A percentile compares a stretch with the other conserved stretches of the same genome.
phyloP scores from a whole-genome alignment of 2,113 vertebrate genomes.

The Marmota monax region DNA sequence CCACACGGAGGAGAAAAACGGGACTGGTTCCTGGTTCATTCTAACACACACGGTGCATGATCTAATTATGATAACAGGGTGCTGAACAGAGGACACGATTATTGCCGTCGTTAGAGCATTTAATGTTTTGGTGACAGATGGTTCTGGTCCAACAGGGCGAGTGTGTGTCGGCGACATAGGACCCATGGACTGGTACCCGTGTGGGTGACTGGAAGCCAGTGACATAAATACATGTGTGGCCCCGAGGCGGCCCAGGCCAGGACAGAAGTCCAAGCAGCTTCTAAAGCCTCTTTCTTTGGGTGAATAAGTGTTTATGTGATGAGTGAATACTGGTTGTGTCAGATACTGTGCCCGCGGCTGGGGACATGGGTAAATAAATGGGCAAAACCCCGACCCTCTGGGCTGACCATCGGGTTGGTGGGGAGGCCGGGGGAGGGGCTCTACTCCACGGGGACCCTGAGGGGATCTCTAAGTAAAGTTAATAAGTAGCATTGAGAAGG shows the following conservation, averaged over 20 bases:
- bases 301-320: not conserved
- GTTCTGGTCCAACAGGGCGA: too few species aligned
- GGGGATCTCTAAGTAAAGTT: not conserved
- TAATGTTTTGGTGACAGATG: not conserved
- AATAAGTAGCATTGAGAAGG: not conserved
- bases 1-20: not conserved
- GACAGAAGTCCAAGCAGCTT: not conserved
- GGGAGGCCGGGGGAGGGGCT: not conserved
- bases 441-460: too few species aligned
- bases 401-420: not conserved
- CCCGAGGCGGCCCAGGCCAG: not conserved
- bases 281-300: not conserved
- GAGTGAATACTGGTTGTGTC: not conserved
- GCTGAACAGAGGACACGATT: not conserved
- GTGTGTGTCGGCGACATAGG: rapidly evolving
- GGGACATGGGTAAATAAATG: not conserved
- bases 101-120: not conserved
- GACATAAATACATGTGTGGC: not conserved
- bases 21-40: not conserved
- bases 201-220: rapidly evolving
- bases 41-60: not conserved
- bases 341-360: not conserved
- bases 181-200: not conserved
- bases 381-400: not conserved
- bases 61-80: not conserved